Evolutionary conservation across 2,888 invertebrate species (phyloP), one percentile per base, ranked within the genome.

Genomic region (Lithosia quadra): DNA sequence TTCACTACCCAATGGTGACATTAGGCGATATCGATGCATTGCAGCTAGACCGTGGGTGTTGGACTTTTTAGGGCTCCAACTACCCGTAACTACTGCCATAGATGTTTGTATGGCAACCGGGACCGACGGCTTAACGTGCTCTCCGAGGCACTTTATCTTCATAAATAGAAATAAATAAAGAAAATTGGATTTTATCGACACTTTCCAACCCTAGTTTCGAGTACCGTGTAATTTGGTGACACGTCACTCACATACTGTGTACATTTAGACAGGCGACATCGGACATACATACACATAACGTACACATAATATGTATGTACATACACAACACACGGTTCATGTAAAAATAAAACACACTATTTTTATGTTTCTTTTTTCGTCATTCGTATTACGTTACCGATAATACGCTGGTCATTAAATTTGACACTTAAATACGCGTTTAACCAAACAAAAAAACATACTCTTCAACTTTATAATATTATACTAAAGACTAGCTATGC

Each of bases 161-260:
- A 28, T 28, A 28, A 4, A 28, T 4, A 4, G 2, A 28, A 10
- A 36, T 11, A 36, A 36, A 11, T 21, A 34, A 13, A 53, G 53
- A 56, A n/a, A 9, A 13, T 33, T 33, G 4, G 7, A 4, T 60
- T 15, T 2, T 67, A 82, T 81, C 79, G 75, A 78, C 63, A 68
- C 24, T 59, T 57, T 74, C 34, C 82, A 72, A 33, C 81, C 69
- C 80, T 82, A 69, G 61, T 24, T 59, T 72, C 61, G 71, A 79
- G 73, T 71, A 80, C 77, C 83, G 72, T 84, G 84, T 87, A 87
- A 88, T 89, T 88, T 88, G 83, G 84, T 79, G 83, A 82, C 83
- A 85, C 84, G 84, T 80, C 79, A 79, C 63, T 73, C 63, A 72
- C 78, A 80, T 83, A 79, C 78, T 69, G 61, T 69, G 34, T 78